A percentile compares a stretch with the other conserved stretches of the same genome.
Evolutionary conservation across 2,113 vertebrate species (phyloP).

Genomic region (Podarcis cretensis): DNA sequence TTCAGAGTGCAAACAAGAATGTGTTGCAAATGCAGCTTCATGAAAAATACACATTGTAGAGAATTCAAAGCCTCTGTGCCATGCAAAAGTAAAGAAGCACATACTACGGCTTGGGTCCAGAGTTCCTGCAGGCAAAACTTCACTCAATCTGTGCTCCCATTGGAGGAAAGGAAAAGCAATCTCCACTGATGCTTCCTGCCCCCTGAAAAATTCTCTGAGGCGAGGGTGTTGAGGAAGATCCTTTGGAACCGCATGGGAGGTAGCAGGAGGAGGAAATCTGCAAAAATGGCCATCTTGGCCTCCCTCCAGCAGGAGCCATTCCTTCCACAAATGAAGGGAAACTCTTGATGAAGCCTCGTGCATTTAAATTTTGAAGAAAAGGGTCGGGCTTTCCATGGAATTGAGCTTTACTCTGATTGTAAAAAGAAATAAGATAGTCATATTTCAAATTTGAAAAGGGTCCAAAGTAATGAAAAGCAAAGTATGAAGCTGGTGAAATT

Average conservation of each 20-base stretch:
- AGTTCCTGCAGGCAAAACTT: not conserved
- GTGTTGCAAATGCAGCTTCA: accelerated
- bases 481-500: not conserved
- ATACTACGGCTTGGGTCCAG: not conserved
- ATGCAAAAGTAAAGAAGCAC: not conserved
- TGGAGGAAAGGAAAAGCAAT: not conserved
- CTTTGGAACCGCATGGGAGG: not conserved
- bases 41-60: not conserved
- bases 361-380: not conserved
- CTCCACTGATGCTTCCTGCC: not conserved
- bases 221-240: not conserved
- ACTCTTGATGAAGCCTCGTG: not conserved
- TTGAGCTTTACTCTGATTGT: not conserved
- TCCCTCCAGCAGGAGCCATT: not conserved
- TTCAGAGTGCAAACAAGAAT: accelerated
- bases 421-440: not conserved
- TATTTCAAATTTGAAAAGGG: no score
- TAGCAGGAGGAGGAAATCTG: not conserved
- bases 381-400: not conserved
- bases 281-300: not conserved
- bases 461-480: accelerated
- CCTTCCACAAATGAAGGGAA: not conserved
- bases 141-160: not conserved
- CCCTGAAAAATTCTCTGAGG: not conserved
- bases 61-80: not conserved